phyloP scores from a whole-genome alignment of 2,113 vertebrate species.

The Tringa solitaria region DNA sequence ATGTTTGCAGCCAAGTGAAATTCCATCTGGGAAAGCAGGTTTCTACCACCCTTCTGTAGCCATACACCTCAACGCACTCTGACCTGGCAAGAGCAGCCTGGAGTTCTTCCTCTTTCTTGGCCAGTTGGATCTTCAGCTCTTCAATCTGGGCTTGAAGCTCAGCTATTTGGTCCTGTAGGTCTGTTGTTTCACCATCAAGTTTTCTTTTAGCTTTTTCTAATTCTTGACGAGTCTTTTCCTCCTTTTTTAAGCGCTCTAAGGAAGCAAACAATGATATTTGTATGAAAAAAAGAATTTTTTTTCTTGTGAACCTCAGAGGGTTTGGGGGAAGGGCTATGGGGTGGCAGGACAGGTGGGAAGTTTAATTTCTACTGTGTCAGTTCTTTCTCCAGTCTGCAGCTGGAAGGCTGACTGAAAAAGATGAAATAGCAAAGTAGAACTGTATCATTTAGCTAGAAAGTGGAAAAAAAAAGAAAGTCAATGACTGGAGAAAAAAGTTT shows the following conservation, averaged over 20 bases:
- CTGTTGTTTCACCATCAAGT: constrained; percentile 92
- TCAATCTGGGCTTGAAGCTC: constrained; percentile 96
- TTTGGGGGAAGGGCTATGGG: neutral
- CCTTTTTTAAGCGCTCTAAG: constrained; percentile 94
- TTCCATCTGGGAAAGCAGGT: neutral
- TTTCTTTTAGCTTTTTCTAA: constrained; percentile 97
- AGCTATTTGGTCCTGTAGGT: constrained; percentile 95
- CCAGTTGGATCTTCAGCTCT: constrained; percentile 91
- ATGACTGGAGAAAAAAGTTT: neutral
- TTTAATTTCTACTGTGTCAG: neutral
- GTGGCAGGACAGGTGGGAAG: neutral
- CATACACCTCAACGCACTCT: neutral
- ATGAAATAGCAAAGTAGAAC: neutral
- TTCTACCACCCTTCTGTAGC: neutral
- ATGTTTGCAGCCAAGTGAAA: neutral
- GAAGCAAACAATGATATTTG: neutral
- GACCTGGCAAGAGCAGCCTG: constrained; percentile 90
- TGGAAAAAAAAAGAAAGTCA: neutral
- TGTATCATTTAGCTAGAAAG: neutral
- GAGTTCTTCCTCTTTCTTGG: constrained; percentile 96
- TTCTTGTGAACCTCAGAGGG: neutral
- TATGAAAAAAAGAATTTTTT: neutral
- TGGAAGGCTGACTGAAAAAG: neutral
- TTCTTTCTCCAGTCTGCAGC: neutral
- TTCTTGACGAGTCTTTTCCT: constrained; percentile 96